Conservation (phyloP, 2,888 invertebrate species). For the Drosophila antonietae region DNA sequence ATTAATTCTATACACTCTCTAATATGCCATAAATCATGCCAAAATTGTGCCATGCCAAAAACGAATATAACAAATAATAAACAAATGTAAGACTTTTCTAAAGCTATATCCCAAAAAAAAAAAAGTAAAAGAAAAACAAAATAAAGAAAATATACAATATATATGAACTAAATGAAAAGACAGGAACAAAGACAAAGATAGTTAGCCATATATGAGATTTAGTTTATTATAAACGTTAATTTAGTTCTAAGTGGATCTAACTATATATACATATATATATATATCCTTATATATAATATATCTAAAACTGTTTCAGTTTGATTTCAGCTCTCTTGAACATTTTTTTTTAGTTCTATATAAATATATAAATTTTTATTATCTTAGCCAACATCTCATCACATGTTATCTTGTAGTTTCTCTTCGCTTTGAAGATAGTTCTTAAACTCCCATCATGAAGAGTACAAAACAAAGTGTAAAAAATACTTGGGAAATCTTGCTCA, state of each 20-base stretch:
- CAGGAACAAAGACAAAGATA: constrained; percentile 57
- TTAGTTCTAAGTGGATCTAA: constrained; percentile 54
- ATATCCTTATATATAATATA: background rate
- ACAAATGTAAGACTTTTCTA: constrained; percentile 36
- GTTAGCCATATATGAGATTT: constrained; percentile 62
- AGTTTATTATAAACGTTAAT: constrained; percentile 68
- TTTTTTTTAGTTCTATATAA: background rate
- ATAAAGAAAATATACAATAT: constrained; percentile 18
- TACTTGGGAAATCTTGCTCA: constrained; percentile 39
- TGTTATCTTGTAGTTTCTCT: constrained; percentile 29
- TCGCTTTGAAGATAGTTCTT: constrained; percentile 34
- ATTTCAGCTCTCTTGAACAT: constrained; percentile 1
- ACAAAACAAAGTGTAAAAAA: constrained; percentile 27
- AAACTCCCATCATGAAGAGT: constrained; percentile 26
- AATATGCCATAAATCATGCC: constrained; percentile 66
- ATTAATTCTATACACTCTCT: constrained; percentile 4
- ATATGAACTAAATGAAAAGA: constrained; percentile 43
- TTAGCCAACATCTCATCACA: constrained; percentile 62
- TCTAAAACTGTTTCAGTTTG: constrained; percentile 14
- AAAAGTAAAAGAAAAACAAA: constrained; percentile 21
- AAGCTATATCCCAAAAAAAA: constrained; percentile 46
- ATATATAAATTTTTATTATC: background rate
- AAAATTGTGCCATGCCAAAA: constrained; percentile 81
- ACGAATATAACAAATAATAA: constrained; percentile 4
- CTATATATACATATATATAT: background rate